A percentile compares a stretch with the other conserved stretches of the same genome.
phyloP scores from a whole-genome alignment of 1,140 invertebrate species.

The Pseudomyrmex gracilis region DNA sequence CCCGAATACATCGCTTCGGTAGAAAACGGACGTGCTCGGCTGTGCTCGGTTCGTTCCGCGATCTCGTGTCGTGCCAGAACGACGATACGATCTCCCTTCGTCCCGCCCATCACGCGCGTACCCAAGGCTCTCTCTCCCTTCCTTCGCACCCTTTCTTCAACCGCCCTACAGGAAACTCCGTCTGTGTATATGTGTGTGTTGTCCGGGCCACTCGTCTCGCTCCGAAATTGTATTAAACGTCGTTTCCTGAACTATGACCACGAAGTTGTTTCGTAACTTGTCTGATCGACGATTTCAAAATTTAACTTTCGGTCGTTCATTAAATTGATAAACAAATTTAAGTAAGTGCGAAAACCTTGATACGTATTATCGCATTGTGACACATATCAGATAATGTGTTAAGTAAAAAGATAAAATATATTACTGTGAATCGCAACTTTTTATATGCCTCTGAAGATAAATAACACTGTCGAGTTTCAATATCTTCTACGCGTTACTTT shows the following conservation, averaged over 20 bases:
- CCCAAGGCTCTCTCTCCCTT: conserved; percentile 54
- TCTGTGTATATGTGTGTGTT: neutral
- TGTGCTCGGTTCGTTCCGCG: conserved; percentile 39
- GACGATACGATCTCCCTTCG: conserved; percentile 54
- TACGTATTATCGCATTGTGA: neutral
- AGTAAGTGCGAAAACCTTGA: no score
- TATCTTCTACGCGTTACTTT: neutral
- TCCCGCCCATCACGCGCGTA: conserved; percentile 54
- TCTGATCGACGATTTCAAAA: neutral
- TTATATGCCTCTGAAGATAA: neutral
- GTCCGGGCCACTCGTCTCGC: neutral
- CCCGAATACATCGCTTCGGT: conserved; percentile 38
- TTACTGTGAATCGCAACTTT: neutral
- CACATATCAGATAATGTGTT: neutral
- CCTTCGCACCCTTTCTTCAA: neutral
- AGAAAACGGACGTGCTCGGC: conserved; percentile 15
- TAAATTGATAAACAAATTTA: no score
- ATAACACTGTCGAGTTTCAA: neutral
- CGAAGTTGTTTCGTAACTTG: conserved; percentile 1
- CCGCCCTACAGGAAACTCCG: conserved; percentile 58
- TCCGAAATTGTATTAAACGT: conserved; percentile 50
- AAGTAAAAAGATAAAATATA: neutral
- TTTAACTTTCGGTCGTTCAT: neutral
- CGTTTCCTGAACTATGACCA: conserved; percentile 34
- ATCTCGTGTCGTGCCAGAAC: conserved; percentile 65